Evolutionary conservation across 2,113 vertebrate species (phyloP).

Genomic region (Protobothrops flavoviridis): DNA sequence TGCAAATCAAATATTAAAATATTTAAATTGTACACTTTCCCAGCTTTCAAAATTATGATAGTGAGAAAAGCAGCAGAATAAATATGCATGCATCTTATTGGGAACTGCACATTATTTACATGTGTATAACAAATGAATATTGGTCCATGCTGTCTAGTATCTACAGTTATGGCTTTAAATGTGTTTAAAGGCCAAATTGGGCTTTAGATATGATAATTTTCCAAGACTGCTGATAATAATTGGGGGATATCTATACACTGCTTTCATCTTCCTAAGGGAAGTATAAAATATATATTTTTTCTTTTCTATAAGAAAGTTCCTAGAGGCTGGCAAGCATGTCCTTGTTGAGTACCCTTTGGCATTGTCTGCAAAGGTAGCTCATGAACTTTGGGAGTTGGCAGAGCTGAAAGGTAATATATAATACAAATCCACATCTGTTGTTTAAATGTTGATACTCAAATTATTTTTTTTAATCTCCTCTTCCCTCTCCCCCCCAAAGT

Average conservation of each 20-base stretch:
- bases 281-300: neutral
- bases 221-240: neutral
- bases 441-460: neutral
- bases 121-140: neutral
- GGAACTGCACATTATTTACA: neutral
- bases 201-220: neutral
- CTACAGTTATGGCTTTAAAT: neutral
- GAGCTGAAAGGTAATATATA: slow-evolving; percentile 81
- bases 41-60: neutral
- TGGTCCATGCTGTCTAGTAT: neutral
- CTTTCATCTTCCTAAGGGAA: neutral
- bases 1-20: neutral
- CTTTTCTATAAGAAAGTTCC: slow-evolving; percentile 74
- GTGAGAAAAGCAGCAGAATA: neutral
- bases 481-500: neutral
- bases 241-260: neutral
- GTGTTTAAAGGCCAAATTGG: neutral
- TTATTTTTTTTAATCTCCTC: neutral
- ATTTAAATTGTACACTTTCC: neutral
- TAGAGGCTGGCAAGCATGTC: slow-evolving; percentile 90
- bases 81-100: neutral
- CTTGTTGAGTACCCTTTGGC: slow-evolving; percentile 94
- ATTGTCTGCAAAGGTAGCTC: slow-evolving; percentile 72
- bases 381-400: slow-evolving; percentile 81
- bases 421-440: neutral